Evolutionary conservation across 2,797 vertebrate species (phyloP).

Genomic region (Odontamblyopus rebecca): DNA sequence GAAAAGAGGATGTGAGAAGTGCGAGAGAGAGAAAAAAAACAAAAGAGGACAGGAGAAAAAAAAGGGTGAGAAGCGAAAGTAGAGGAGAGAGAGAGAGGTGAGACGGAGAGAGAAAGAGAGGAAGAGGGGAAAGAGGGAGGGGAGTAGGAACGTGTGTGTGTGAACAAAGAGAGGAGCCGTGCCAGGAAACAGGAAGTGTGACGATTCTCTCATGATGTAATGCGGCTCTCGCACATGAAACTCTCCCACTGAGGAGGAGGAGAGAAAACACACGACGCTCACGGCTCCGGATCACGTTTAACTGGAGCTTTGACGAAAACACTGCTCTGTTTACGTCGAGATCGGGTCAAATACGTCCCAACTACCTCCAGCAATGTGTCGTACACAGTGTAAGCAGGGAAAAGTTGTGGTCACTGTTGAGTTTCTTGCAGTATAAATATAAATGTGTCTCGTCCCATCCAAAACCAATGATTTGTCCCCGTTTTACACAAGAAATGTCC

Average conservation of each 20-base stretch:
- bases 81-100: background rate
- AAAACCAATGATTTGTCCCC: no score
- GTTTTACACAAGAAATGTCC: no score
- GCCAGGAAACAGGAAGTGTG: conserved; percentile 69
- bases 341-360: no score
- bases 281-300: no score
- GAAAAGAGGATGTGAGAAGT: background rate
- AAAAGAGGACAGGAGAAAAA: background rate
- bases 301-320: no score
- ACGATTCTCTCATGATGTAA: conserved; percentile 9
- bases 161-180: conserved; percentile 69
- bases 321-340: no score
- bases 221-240: conserved; percentile 17
- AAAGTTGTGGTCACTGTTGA: no score
- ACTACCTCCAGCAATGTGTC: no score
- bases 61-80: background rate
- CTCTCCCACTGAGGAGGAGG: conserved; percentile 1
- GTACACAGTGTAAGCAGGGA: no score
- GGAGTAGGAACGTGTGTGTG: conserved; percentile 30
- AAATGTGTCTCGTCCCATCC: no score
- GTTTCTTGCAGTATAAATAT: no score
- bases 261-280: background rate
- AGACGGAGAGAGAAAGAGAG: background rate
- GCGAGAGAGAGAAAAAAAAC: background rate
- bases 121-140: background rate